phyloP scores from a whole-genome alignment of 2,888 invertebrate species.

The Vannuccia rotundouncinata region DNA sequence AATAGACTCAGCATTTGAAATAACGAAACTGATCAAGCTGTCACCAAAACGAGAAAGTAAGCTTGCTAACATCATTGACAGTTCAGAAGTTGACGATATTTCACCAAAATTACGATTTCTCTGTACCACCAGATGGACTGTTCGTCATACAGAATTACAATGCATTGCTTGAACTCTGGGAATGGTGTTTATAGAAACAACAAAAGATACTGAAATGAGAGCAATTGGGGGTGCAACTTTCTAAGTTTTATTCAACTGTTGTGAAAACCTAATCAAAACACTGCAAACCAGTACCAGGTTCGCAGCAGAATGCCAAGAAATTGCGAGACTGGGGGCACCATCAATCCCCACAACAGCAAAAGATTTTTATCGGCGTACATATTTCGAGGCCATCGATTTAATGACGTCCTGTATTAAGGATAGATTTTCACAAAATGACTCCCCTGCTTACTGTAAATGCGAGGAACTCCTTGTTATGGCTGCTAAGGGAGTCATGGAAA shows the following conservation, averaged over 20 bases:
- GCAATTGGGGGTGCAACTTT: neutral
- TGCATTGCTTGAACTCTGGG: constrained; percentile 8
- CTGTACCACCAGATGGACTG: constrained; percentile 18
- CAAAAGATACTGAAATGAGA: constrained; percentile 11
- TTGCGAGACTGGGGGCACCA: neutral
- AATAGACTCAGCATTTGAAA: neutral
- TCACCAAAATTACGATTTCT: constrained; percentile 21
- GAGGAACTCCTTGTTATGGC: neutral
- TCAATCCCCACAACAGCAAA: neutral
- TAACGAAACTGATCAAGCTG: neutral
- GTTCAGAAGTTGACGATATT: neutral
- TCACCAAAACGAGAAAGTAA: constrained; percentile 9
- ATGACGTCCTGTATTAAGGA: constrained; percentile 7
- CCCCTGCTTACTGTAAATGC: constrained; percentile 12
- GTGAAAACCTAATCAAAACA: neutral
- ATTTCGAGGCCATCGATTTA: constrained; percentile 12
- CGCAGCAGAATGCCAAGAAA: neutral
- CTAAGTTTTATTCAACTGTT: neutral
- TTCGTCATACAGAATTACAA: constrained; percentile 16
- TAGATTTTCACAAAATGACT: constrained; percentile 6
- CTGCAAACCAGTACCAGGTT: neutral
- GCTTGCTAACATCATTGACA: neutral
- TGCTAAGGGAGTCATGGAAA: neutral
- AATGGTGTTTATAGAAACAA: constrained; percentile 15
- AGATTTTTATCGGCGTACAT: neutral